Evolutionary conservation across 53 echinoderm and acorn worm species (phyloP).

Genomic region (Stichopus horrens): DNA sequence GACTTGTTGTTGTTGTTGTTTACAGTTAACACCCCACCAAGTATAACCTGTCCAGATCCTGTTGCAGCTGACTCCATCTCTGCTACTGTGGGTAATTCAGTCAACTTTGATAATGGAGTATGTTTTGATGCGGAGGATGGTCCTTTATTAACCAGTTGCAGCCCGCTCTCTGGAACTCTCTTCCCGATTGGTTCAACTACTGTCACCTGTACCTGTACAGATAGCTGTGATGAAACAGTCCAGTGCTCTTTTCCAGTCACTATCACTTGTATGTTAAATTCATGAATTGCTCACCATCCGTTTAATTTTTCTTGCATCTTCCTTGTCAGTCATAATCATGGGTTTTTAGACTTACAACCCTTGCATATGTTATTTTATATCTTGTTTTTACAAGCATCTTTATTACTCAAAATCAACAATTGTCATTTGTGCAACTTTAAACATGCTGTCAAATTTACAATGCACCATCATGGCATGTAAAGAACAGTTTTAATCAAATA

Average conservation of each 20-base stretch:
- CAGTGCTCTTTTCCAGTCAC: background rate
- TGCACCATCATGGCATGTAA: too few relatives aligned
- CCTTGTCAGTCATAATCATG: too few relatives aligned
- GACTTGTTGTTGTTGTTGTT: too few relatives aligned
- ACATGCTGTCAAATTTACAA: too few relatives aligned
- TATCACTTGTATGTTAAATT: background rate
- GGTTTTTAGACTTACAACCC: too few relatives aligned
- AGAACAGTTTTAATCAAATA: too few relatives aligned
- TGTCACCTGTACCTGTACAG: conserved; percentile 24
- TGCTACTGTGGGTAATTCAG: background rate
- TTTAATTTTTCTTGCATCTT: too few relatives aligned
- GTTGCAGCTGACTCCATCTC: background rate
- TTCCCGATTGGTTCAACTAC: background rate
- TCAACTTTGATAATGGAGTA: background rate
- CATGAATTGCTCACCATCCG: too few relatives aligned
- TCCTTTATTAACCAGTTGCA: background rate
- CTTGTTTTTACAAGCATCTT: too few relatives aligned
- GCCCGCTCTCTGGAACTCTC: background rate
- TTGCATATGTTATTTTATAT: too few relatives aligned
- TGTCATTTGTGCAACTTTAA: too few relatives aligned
- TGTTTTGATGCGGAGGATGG: background rate
- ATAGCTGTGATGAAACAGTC: background rate
- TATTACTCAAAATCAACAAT: too few relatives aligned
- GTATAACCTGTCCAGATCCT: background rate
- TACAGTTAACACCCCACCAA: background rate